Percentiles rank a stretch among this genome's conserved stretches.
phyloP scores from a whole-genome alignment of 2,113 vertebrate species.

The Lampris incognitus region DNA sequence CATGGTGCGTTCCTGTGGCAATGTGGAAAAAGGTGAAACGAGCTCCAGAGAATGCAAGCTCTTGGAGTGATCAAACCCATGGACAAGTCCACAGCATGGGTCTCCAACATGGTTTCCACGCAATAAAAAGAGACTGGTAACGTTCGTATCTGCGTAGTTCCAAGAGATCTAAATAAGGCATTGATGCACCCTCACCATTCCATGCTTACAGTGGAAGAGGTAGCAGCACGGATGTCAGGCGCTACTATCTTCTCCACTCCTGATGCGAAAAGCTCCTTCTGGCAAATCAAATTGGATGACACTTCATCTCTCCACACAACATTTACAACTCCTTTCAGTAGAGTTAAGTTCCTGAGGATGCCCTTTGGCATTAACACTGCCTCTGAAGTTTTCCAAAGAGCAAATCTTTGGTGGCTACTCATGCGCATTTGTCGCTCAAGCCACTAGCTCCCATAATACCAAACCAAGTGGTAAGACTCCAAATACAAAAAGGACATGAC shows the following conservation, averaged over 20 bases:
- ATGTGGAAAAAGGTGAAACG: no score
- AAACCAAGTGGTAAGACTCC: no score
- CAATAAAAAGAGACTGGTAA: slow-evolving; percentile 8
- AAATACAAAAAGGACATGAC: no score
- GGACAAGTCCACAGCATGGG: slow-evolving; percentile 8
- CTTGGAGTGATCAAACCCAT: no score
- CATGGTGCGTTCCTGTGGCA: no score
- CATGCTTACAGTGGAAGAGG: slow-evolving; percentile 13
- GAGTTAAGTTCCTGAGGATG: no score
- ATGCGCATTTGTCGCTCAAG: background rate
- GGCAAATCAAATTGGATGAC: slow-evolving; percentile 13
- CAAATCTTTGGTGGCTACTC: background rate
- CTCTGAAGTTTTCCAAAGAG: slow-evolving; percentile 1
- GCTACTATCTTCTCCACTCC: slow-evolving; percentile 33
- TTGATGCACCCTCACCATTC: no score
- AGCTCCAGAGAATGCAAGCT: no score
- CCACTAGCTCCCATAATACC: no score
- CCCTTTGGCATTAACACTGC: no score
- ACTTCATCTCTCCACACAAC: slow-evolving; percentile 3
- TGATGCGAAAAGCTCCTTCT: slow-evolving; percentile 17
- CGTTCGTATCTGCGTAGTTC: slow-evolving; percentile 9
- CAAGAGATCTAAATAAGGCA: no score
- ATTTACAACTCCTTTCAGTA: background rate
- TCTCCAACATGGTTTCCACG: slow-evolving; percentile 11
- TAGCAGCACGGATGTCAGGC: slow-evolving; percentile 26